Conservation (phyloP, 2,797 vertebrate species). For the Buphagus erythrorhynchus region DNA sequence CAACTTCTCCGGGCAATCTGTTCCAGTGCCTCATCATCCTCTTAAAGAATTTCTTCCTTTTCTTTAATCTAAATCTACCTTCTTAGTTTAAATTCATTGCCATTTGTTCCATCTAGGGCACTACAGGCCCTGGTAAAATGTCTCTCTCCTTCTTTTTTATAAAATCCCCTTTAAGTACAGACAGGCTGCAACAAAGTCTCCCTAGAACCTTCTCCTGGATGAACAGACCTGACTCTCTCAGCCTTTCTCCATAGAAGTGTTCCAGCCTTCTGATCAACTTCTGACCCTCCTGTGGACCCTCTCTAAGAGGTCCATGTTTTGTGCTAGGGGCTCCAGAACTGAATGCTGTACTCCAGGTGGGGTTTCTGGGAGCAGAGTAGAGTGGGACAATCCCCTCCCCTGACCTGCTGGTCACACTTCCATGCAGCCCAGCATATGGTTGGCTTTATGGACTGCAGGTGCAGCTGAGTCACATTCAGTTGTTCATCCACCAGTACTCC, state of each 20-base stretch:
- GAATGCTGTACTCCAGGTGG: not conserved
- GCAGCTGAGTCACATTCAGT: not conserved
- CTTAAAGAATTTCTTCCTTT: not conserved
- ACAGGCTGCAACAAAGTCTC: not conserved
- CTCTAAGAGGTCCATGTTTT: not conserved
- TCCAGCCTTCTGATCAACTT: not conserved
- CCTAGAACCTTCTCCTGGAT: not conserved
- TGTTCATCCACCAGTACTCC: not conserved
- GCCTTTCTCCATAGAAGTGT: not conserved
- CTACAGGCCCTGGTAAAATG: not conserved
- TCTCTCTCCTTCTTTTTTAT: not conserved
- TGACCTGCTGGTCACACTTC: not conserved
- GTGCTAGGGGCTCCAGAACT: not conserved
- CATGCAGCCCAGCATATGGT: not conserved
- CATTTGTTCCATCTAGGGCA: not conserved
- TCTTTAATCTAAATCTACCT: not conserved
- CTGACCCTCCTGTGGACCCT: not conserved
- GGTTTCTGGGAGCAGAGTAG: not conserved
- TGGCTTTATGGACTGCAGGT: not conserved
- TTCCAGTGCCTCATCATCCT: not conserved
- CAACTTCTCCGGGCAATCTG: not conserved
- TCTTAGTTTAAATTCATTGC: not conserved
- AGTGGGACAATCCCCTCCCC: not conserved
- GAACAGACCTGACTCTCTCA: not conserved
- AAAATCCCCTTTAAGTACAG: not conserved